Base-by-base conservation (phyloP, 2,888 invertebrate species). In the Hypercompe scribonia region DNA sequence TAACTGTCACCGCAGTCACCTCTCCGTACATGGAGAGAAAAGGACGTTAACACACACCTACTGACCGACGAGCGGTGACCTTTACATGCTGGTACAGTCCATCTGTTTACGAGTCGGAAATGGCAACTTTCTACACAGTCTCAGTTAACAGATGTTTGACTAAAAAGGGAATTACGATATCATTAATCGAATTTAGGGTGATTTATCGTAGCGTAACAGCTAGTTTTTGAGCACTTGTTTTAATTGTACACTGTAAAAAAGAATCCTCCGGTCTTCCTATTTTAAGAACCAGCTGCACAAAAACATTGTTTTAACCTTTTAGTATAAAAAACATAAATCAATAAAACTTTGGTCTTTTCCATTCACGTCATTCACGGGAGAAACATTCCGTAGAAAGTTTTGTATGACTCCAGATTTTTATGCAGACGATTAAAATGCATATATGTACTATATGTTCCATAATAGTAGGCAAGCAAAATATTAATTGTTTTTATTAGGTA, bases 11-110 rank as follows among this genome's bases (percentile, higher is more conserved):
- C 68, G 85, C 82, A 85, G 87, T 86, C 89, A 86, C 85, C 75
- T 85, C 80, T 82, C 93, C 91, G 78, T 90, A 93, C 86, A 93
- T 84, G 93, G 93, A 87, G 93, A 92, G 93, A 93, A 93, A 93
- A 91, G 90, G 84, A 81, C 83, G 77, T 86, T 72, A 78, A 77
- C 83, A 86, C 78, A 78, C 84, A 84, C 81, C 84, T 85, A 85
- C 88, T 85, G 87, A 85, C 87, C 86, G 85, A 82, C 84, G 88
- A 88, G 88, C 87, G 84, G 85, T 89, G 88, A 89, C 88, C 88
- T 87, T 86, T 83, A 71, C 72, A 69, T 33, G 61, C 24, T 68
- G 42, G 33, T 70, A 46, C 11, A 73, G 65, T 73, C 46, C 61
- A 73, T 67, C 36, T 70, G 66, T 50, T 70, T 65, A 68, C 50